Evolutionary conservation across 2,888 invertebrate species (phyloP).

Genomic region (Coelopa pilipes): DNA sequence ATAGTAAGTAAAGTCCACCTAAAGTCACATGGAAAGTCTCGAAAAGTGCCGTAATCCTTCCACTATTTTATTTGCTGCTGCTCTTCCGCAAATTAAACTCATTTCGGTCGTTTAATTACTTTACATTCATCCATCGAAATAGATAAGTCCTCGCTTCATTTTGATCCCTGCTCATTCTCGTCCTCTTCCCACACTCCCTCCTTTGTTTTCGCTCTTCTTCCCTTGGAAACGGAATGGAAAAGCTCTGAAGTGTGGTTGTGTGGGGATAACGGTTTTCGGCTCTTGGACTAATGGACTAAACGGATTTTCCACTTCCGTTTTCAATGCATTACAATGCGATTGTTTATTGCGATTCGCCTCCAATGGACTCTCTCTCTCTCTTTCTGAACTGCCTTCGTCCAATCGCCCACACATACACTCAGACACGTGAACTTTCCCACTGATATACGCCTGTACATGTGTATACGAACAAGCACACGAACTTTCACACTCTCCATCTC

Average conservation of each 20-base stretch:
- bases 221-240: no score
- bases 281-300: slow-evolving; percentile 22
- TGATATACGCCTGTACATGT: background rate
- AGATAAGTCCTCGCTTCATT: no score
- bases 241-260: no score
- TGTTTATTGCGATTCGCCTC: background rate
- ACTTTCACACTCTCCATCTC: background rate
- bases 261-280: background rate
- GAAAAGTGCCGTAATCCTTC: no score
- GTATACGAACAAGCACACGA: background rate
- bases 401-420: background rate
- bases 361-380: background rate
- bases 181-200: no score
- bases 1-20: no score
- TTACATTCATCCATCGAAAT: background rate
- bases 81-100: background rate
- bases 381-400: background rate
- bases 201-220: no score
- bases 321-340: slow-evolving; percentile 15
- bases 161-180: no score
- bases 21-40: no score
- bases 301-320: slow-evolving; percentile 25
- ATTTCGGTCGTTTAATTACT: background rate
- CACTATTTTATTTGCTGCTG: no score
- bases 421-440: background rate